A percentile compares a stretch with the other conserved stretches of the same genome.
phyloP scores from a whole-genome alignment of 2,797 vertebrate genomes.

The Myotis planiceps region DNA sequence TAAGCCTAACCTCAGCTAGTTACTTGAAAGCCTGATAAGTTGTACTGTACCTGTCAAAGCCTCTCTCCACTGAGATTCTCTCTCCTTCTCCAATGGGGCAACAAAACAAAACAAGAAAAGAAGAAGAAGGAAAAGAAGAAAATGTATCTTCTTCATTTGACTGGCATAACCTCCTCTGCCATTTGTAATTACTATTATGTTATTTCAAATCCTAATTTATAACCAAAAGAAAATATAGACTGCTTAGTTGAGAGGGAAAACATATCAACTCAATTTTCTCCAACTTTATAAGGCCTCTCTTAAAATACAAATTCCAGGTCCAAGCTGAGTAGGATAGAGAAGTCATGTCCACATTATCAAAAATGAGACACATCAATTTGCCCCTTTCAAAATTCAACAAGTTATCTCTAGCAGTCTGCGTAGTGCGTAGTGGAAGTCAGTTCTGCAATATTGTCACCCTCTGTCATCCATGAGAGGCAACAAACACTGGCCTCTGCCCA shows the following conservation, averaged over 20 bases:
- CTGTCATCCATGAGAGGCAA: not conserved
- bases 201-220: conserved; percentile 13
- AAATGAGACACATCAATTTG: not conserved
- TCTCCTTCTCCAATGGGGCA: not conserved
- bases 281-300: not conserved
- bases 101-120: not conserved
- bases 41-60: conserved; percentile 62
- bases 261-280: not conserved
- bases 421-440: not conserved
- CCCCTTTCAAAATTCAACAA: not conserved
- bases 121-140: not conserved
- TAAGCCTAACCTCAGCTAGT: conserved; percentile 58
- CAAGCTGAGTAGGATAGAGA: not conserved
- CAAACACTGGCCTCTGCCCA: not conserved
- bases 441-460: not conserved
- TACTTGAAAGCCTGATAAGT: conserved; percentile 52
- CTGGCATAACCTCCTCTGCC: not conserved
- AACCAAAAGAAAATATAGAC: not conserved
- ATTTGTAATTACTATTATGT: not conserved
- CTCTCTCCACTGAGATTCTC: not conserved
- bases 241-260: not conserved
- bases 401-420: not conserved
- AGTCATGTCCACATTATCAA: not conserved
- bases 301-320: not conserved
- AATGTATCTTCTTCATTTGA: not conserved